Evolutionary conservation across 2,113 vertebrate genomes (phyloP).

Genomic region (Chloebia gouldiae): DNA sequence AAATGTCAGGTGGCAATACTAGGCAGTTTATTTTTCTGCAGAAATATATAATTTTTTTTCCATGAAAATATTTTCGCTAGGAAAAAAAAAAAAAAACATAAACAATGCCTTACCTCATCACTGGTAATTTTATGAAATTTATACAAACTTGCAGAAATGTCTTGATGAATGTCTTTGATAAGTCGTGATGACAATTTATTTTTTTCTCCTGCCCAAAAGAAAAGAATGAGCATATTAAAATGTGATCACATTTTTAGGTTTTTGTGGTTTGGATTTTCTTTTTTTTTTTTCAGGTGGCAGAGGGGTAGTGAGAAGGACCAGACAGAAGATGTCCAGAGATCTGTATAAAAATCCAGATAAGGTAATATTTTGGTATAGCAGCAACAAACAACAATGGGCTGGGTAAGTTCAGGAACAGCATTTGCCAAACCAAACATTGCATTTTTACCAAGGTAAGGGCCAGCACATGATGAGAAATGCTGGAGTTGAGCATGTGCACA

Average conservation of each 20-base stretch:
- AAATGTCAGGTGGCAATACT: slow-evolving; percentile 31
- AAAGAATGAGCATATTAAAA: neutral
- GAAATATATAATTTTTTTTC: neutral
- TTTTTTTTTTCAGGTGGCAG: neutral
- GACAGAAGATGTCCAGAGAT: neutral
- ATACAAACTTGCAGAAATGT: neutral
- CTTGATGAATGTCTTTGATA: neutral
- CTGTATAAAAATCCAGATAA: neutral
- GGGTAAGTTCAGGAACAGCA: neutral
- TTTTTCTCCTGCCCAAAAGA: neutral
- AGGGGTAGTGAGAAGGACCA: neutral
- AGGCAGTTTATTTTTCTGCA: slow-evolving; percentile 46
- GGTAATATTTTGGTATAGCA: neutral
- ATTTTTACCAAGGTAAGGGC: neutral
- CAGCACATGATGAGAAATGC: neutral
- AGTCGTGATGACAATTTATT: neutral
- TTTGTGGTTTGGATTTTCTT: neutral
- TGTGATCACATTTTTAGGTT: neutral
- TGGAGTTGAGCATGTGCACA: neutral
- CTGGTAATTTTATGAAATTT: slow-evolving; percentile 14
- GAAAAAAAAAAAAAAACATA: neutral
- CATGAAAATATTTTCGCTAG: neutral
- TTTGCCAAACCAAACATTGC: neutral
- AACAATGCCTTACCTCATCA: neutral
- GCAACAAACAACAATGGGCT: neutral